Base-by-base conservation (phyloP, 2,888 invertebrate genomes). In the Bellardia pandia region DNA sequence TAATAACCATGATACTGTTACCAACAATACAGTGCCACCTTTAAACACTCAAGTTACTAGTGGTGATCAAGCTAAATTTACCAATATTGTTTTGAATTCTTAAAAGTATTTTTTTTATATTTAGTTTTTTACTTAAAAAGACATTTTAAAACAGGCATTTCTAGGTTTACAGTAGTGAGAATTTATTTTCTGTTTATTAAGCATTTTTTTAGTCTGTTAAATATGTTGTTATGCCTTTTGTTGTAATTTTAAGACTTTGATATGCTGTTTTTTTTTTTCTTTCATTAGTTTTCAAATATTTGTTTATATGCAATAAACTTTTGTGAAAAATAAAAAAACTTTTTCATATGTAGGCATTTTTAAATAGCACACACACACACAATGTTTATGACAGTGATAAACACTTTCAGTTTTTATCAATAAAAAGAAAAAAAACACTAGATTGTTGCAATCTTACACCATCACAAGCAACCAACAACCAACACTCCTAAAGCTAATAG, bases 51-150 rank as follows among this genome's bases (percentile, higher is more conserved):
- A 74, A 64, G 56, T 71, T 69, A 33, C 48, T 64, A 58, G 77
- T 23, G 66, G 76, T 37, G 37, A 37, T 37, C 37, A 37, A 62
- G 48, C 48, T 30, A 84, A 83, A 48, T 91, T 92, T 86, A 90
- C 88, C 16, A 91, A 92, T 69, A 87, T 91, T 74, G 91, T 91
- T 85, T 89, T 91, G 51, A 92, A 89, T 84, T 91, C 77, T 48
- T 81, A 75, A 86, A 7, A 58, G 37, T 51, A 62, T 60, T 60
- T 51, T 62, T n/a, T 66, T 56, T 45, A 13, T 23, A 3, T 11
- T 14, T 40, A 16, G 16, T 37, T 58, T 77, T 48, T 68, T 30
- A n/a, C 51, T 83, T 62, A 69, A 40, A 71, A 64, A 68, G 40
- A 77, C 56, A 14, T 9, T 11, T 30, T n/a, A 11, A 30, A 68